Evolutionary conservation across 92 coral and sea anemone genomes (phyloP).

Genomic region (Micromussa lordhowensis): DNA sequence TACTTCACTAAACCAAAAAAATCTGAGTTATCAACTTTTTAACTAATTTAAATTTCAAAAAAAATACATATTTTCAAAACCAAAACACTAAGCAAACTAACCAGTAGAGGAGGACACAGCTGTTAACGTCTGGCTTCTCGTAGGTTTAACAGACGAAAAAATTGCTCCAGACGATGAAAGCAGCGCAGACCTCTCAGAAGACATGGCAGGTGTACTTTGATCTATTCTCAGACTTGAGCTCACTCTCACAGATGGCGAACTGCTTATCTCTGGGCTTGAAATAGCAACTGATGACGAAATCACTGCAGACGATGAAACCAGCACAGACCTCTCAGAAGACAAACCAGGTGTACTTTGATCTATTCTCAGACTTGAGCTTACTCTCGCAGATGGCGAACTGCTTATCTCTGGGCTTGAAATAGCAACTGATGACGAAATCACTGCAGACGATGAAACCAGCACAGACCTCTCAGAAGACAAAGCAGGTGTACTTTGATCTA

Average conservation of each 20-base stretch:
- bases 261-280: not conserved
- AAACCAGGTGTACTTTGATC: not conserved
- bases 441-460: not conserved
- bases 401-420: not conserved
- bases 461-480: not conserved
- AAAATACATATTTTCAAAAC: too few species aligned
- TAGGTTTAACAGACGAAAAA: not conserved
- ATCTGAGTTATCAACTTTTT: too few species aligned
- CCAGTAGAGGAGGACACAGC: too few species aligned
- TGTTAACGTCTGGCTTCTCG: not conserved
- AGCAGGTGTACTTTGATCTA: not conserved
- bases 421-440: not conserved
- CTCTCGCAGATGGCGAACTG: not conserved
- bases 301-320: not conserved
- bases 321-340: not conserved
- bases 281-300: not conserved
- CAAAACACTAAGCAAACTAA: too few species aligned
- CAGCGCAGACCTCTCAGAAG: not conserved
- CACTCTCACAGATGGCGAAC: not conserved
- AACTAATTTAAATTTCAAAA: too few species aligned
- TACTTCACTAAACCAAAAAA: too few species aligned
- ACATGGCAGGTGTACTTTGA: not conserved
- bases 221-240: not conserved
- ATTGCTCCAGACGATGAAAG: not conserved
- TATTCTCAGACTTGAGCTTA: not conserved